Evolutionary conservation across 1,140 invertebrate genomes (phyloP), one percentile per base, ranked within the genome.

Genomic region (Drosophila novamexicana): DNA sequence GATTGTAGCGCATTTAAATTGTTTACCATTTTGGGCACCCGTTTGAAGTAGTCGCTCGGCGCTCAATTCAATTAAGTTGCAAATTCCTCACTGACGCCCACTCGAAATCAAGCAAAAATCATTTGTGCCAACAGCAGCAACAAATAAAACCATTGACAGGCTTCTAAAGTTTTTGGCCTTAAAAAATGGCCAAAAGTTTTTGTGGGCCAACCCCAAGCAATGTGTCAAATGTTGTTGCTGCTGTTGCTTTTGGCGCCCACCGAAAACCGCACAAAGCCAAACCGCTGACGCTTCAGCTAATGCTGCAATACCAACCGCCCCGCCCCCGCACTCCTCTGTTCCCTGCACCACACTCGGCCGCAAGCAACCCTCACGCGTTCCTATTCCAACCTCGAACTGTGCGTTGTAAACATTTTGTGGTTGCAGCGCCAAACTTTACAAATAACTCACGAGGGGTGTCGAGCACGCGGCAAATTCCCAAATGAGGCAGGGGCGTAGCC

Each of bases 401-500:
- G 69, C 50, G 69, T 75, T 79, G 82, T 81, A 81, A 85, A 86
- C 82, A 85, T 85, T 86, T 81, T 86, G 82, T 74, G 82, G 82
- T 82, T 81, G 82, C 82, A 82, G 67, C 83, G 64, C 79, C 79
- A 81, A 85, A 86, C 79, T 85, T 85, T 86, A 80, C 79, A 85
- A 85, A 85, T 85, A 86, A 86, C 75, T 85, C 75, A 79, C 62
- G 63, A 65, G 68, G 40, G 61, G 32, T 32, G 29, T 36, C 32
- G 52, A 54, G 50, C 49, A 53, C 49, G 10, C 42, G 42, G 6
- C 18, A 10, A 22, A 49, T 49, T 29, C 18, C 18, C 5, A 18
- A 18, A 6, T 36, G 45, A 5, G 22, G 4, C 22, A 5, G 22
- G 22, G 22, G 22, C 22, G 22, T 29, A 29, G 4, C 22, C 22